Evolutionary conservation across 2,113 vertebrate genomes (phyloP), one percentile per base, ranked within the genome.

Genomic region (Siphamia tubifer): DNA sequence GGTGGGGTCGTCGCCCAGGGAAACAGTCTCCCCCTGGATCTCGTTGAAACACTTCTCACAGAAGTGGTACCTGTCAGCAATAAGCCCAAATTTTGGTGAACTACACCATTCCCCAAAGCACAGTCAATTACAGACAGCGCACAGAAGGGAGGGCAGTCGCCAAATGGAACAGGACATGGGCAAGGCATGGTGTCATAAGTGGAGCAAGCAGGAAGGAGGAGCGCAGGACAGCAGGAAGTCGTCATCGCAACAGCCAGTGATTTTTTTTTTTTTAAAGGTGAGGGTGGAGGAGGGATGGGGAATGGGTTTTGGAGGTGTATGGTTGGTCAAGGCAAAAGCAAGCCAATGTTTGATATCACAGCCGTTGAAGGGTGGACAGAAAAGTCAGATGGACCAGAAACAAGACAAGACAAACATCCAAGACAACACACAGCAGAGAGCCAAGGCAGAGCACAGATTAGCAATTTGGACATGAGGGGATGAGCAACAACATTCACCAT

Each of bases 41-140:
- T 99, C 98, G 8, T 99, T 99, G 95, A 99, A 99, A 92, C 97
- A 99, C 94, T 99, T 99, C 94, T 99, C 98, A 84, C 98, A 99
- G 95, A 96, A 99, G 95, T 99, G 98, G 96, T 99, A 99, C 96
- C 98, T 99, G 96, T 96, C 90, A 95, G 96, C 95, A 93, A 98
- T 81, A 98, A 97, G 96, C 94, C 96, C 95, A 98, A 95, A 97
- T 95, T 96, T 95, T 94, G 96, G 95, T 99, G 96, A 99, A 95
- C 95, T 98, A 92, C 93, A 94, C 92, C 91, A 81, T 81, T 94
- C 93, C 92, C 94, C 93, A 94, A 90, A 94, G 94, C 94, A 97
- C 92, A 96, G 95, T 94, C 94, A 96, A 94, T 93, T 90, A 94
- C 95, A 95, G 94, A 94, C 93, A 95, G 86, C 86, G 87, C 82